phyloP scores from a whole-genome alignment of 2,113 vertebrate species.

The Puma concolor region DNA sequence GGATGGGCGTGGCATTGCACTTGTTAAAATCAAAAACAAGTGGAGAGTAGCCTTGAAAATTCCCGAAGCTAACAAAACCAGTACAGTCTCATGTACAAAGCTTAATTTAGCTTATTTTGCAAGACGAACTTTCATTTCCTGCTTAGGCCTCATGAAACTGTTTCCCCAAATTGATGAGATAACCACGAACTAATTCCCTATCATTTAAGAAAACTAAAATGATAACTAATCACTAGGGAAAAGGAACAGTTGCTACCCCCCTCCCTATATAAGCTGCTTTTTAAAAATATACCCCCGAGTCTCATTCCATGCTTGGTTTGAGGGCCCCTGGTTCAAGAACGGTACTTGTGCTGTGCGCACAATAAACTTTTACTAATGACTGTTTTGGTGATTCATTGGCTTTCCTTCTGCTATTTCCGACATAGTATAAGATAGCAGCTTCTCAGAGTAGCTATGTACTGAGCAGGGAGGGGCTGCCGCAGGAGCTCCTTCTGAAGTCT shows the following conservation, averaged over 20 bases:
- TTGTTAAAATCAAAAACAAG: neutral
- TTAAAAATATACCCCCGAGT: rapidly evolving
- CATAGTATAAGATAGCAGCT: neutral
- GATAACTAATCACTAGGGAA: neutral
- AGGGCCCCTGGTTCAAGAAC: neutral
- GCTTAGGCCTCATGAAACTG: neutral
- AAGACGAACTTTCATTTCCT: neutral
- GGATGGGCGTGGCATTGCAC: rapidly evolving
- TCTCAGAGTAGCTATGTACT: neutral
- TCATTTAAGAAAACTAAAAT: neutral
- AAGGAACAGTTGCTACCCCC: too few species aligned
- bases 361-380: neutral
- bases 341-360: rapidly evolving
- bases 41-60: rapidly evolving
- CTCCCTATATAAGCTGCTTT: neutral
- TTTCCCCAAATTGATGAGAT: neutral
- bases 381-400: rapidly evolving
- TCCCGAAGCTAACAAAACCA: neutral
- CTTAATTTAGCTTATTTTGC: too few species aligned
- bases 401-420: neutral
- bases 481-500: neutral
- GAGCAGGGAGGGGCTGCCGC: neutral
- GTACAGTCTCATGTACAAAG: neutral
- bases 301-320: rapidly evolving
- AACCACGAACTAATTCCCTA: too few species aligned